A percentile compares a stretch with the other conserved stretches of the same genome.
phyloP scores from a whole-genome alignment of 2,888 invertebrate genomes.

The Hemistola chrysoprasaria region DNA sequence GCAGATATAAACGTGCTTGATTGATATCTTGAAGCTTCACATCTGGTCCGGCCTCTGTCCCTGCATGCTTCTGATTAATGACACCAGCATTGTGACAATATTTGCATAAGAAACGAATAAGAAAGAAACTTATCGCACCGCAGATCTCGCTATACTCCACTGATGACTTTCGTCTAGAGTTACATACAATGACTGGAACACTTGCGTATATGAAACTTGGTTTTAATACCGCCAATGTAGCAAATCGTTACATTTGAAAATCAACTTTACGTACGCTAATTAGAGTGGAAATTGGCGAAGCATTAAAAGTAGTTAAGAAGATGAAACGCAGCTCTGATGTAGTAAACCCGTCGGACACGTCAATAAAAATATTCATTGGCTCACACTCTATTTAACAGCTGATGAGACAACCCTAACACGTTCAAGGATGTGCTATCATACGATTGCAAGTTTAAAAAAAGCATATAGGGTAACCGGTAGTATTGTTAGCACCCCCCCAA shows the following conservation, averaged over 20 bases:
- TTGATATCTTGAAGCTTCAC: conserved; percentile 51
- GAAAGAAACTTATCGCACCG: conserved; percentile 69
- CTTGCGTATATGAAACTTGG: conserved; percentile 40
- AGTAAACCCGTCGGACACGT: conserved; percentile 68
- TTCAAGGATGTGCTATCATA: conserved; percentile 51
- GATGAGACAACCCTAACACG: conserved; percentile 62
- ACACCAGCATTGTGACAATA: conserved; percentile 75
- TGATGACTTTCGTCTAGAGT: conserved; percentile 62
- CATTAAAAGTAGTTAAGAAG: conserved; percentile 15
- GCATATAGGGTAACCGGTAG: no score
- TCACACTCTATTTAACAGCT: conserved; percentile 77
- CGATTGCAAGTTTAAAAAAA: no score
- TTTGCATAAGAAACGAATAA: conserved; percentile 80
- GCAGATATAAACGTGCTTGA: conserved; percentile 41
- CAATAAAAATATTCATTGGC: conserved; percentile 81
- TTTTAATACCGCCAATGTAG: not conserved
- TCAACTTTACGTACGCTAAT: conserved; percentile 28
- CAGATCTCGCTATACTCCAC: conserved; percentile 54
- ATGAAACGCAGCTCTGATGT: conserved; percentile 43
- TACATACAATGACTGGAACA: conserved; percentile 28
- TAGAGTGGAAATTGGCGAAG: conserved; percentile 40
- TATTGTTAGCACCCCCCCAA: no score
- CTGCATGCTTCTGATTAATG: conserved; percentile 74
- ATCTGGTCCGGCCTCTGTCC: conserved; percentile 49
- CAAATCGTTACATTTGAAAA: conserved; percentile 22